Conservation (phyloP, 2,888 invertebrate genomes). For the Strigamia maritima region DNA sequence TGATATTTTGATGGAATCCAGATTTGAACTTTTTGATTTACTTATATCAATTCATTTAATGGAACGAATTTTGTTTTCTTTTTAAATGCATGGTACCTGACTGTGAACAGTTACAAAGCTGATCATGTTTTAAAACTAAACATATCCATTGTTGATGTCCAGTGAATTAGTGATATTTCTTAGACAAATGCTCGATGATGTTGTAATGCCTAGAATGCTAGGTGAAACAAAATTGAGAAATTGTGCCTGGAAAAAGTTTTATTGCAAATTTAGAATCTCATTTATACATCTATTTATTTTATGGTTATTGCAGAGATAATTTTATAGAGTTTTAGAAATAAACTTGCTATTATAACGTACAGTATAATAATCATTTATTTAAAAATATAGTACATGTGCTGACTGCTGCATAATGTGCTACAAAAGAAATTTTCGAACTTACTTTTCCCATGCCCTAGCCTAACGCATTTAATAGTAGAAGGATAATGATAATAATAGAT, state of each 20-base stretch:
- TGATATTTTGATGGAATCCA: neutral
- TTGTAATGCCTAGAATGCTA: neutral
- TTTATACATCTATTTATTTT: neutral
- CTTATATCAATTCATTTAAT: neutral
- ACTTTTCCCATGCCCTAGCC: too few species aligned
- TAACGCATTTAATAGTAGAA: too few species aligned
- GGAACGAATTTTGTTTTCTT: neutral
- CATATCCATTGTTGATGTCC: constrained; percentile 7
- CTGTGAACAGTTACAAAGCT: neutral
- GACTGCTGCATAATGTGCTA: too few species aligned
- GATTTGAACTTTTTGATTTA: neutral
- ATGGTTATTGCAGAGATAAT: neutral
- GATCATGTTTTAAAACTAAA: constrained; percentile 1
- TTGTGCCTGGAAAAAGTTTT: constrained; percentile 3
- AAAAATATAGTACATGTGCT: neutral
- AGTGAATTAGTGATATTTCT: constrained; percentile 2
- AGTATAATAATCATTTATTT: neutral
- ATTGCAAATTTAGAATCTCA: neutral
- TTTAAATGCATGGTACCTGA: neutral
- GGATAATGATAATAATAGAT: too few species aligned
- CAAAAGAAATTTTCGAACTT: too few species aligned
- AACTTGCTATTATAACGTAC: neutral
- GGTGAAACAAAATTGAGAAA: neutral
- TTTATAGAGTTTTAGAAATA: constrained; percentile 11
- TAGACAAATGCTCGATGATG: constrained; percentile 21